phyloP scores from a whole-genome alignment of 2,888 invertebrate species.

The Pyrgus malvae region DNA sequence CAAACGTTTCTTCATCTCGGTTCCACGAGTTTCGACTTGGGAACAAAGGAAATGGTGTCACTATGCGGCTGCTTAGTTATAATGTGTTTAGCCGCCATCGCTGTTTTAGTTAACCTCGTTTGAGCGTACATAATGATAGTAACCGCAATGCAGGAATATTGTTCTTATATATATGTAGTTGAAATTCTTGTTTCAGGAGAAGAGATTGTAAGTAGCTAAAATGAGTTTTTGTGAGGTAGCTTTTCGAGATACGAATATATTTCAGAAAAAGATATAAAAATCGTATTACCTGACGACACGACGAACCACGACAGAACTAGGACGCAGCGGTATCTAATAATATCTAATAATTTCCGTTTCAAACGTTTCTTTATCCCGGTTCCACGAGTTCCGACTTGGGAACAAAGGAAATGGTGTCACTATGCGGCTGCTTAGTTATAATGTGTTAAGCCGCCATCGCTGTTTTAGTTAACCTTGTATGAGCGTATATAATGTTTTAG shows the following conservation, averaged over 20 bases:
- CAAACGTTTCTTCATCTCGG: neutral
- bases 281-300: slow-evolving; percentile 2
- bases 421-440: slow-evolving; percentile 39
- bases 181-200: neutral
- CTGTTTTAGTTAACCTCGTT: slow-evolving; percentile 32
- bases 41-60: slow-evolving; percentile 40
- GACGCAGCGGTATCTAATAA: slow-evolving; percentile 19
- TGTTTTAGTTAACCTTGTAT: slow-evolving; percentile 32
- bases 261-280: neutral
- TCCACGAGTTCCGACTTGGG: slow-evolving; percentile 25
- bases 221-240: too few relatives aligned
- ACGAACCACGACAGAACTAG: slow-evolving; percentile 3
- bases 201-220: too few relatives aligned
- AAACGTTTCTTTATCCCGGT: neutral
- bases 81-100: slow-evolving; percentile 27
- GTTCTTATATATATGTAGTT: neutral
- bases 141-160: neutral
- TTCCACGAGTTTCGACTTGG: slow-evolving; percentile 25
- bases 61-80: slow-evolving; percentile 39
- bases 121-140: slow-evolving; percentile 28
- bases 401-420: slow-evolving; percentile 40
- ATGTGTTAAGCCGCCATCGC: slow-evolving; percentile 26
- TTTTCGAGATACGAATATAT: too few relatives aligned
- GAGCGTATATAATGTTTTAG: slow-evolving; percentile 29
- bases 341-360: slow-evolving; percentile 7